Base-by-base conservation (phyloP, 2,797 vertebrate species). In the Enteromius afrohamiltoni region DNA sequence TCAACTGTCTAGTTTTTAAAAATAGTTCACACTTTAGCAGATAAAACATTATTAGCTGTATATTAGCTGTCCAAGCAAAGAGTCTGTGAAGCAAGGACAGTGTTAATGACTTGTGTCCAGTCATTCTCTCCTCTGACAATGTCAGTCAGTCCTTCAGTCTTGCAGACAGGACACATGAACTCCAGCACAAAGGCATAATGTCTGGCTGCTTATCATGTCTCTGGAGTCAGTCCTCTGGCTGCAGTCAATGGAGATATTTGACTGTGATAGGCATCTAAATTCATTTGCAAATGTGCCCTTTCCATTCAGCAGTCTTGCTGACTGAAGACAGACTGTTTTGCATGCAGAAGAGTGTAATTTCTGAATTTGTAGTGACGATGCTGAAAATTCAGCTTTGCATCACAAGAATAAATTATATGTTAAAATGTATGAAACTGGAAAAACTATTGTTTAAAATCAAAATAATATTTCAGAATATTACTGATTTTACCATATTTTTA, bases 161-260 rank as follows among this genome's bases (percentile, higher is more conserved):
- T 42, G 65, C 69, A 87, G 69, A 83, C 79, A 69, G 58, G 81
- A 86, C 79, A 37, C 65, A 83, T 29, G 49, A 85, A 34, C 23
- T 75, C 34, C 34, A 53, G 68, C 74, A 89, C 88, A 87, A 86
- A 49, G 77, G 86, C 83, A 77, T 88, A 80, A 91, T 88, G 86
- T 74, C 70, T 26, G 29, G 62, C 60, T 74, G 21, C 37, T 90
- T 88, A 90, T 91, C 84, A 62, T 16, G 37, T 71, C 85, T 87
- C 14, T 16, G 19, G 37, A 84, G 79, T 76, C 10, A 4, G 37
- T 83, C 45, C 64, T 67, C 53, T 78, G 60, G 77, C 77, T 87
- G 4, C 47, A 87, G 86, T 29, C 79, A 88, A 87, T 76, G 26
- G 82, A 49, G 80, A 83, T 40, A 64, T 79, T 82, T 85, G 88